Evolutionary conservation across 2,113 vertebrate genomes (phyloP).

Genomic region (Ariopsis seemanni): DNA sequence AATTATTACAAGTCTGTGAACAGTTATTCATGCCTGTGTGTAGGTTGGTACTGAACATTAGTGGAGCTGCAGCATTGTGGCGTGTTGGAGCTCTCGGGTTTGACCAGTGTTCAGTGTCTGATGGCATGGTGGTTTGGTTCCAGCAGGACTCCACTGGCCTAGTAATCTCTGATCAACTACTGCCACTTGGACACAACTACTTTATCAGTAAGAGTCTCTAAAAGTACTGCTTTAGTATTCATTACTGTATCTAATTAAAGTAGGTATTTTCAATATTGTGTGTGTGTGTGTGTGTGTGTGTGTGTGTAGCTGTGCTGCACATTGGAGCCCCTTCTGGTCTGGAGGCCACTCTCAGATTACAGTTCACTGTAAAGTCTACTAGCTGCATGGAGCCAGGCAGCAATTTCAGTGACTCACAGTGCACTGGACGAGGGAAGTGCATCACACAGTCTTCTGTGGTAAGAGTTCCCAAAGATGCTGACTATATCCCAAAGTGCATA

Average conservation of each 20-base stretch:
- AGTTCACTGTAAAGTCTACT: constrained; percentile 86
- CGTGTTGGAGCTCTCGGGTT: constrained; percentile 84
- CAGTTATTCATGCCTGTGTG: not conserved
- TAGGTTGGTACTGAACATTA: constrained; percentile 86
- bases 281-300: constrained; percentile 26
- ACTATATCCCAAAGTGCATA: not conserved
- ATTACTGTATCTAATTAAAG: not conserved
- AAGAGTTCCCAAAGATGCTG: constrained; percentile 43
- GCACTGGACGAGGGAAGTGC: constrained; percentile 88
- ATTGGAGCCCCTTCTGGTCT: constrained; percentile 71
- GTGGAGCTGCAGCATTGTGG: constrained; percentile 87
- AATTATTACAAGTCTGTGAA: not conserved
- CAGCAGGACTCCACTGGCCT: constrained; percentile 84
- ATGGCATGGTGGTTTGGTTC: constrained; percentile 83
- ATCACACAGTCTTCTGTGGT: constrained; percentile 86
- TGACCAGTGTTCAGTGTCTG: constrained; percentile 84
- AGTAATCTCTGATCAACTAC: constrained; percentile 84
- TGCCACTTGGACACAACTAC: constrained; percentile 88
- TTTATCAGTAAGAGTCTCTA: constrained; percentile 72
- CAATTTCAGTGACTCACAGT: constrained; percentile 74
- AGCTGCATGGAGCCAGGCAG: constrained; percentile 79
- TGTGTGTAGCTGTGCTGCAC: constrained; percentile 65
- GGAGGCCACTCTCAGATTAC: constrained; percentile 86
- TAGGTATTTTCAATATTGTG: not conserved
- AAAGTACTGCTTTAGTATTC: not conserved